Base-by-base conservation (phyloP, 2,113 vertebrate species). In the Triplophysa tibetana region DNA sequence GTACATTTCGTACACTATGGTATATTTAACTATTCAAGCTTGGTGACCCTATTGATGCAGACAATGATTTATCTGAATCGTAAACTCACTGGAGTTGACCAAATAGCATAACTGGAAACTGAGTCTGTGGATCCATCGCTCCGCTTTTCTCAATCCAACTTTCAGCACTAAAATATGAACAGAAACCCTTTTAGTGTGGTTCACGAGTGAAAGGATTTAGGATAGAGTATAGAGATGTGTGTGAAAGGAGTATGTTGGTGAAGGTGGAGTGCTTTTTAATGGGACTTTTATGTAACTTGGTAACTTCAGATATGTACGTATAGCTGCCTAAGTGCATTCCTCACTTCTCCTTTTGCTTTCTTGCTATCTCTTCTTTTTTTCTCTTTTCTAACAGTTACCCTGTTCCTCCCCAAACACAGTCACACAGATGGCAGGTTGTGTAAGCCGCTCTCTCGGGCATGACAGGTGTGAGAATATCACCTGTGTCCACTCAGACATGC, bases 221-320 rank as follows among this genome's bases (percentile, higher is more conserved):
- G 61, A 8, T 41, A 21, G 21, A 26, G 38, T 33, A 56, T 16
- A 60, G 75, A 52, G 63, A 26, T 66, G 17, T 17, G 52, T 60
- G 50, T 29, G 43, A 58, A 64, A 56, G 24, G 50, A 60, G 52
- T 52, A 64, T 13, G 33, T 76, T 70, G 1, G 60, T 38, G 58
- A 75, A 56, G 52, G 52, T 38, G 80, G 41, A 70, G 70, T 1
- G n/a, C 65, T 74, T 56, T 81, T 77, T 85, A 82, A 85, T 85
- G 81, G 77, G 52, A 68, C 80, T 82, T 85, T 82, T 80, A 85
- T 85, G 77, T 85, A 85, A 81, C 76, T 50, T 68, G 68, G 62
- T 58, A 79, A 74, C 64, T 76, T 58, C 61, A 54, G 41, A 45
- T 61, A 26, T 50, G 73, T 43, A 17, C 61, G 6, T 43, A 60